A percentile compares a stretch with the other conserved stretches of the same genome.
phyloP scores from a whole-genome alignment of 2,113 vertebrate species.

The Melozone crissalis region DNA sequence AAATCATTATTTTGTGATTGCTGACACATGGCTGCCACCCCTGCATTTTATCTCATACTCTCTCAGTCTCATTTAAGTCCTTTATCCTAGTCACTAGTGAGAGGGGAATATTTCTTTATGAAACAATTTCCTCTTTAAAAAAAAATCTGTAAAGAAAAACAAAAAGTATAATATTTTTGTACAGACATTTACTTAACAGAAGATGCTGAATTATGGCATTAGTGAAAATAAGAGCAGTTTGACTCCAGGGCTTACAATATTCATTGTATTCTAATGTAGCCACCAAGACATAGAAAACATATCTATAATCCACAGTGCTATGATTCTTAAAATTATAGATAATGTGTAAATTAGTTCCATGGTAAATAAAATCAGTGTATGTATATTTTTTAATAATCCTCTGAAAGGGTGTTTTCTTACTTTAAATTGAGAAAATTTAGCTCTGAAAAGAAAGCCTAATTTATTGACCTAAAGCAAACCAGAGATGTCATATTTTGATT shows the following conservation, averaged over 20 bases:
- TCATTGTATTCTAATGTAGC: slow-evolving; percentile 5
- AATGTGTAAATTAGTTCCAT: slow-evolving; percentile 17
- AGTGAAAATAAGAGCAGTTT: slow-evolving; percentile 46
- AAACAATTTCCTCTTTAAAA: neutral
- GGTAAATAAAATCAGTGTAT: slow-evolving; percentile 35
- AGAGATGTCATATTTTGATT: neutral
- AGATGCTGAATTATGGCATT: neutral
- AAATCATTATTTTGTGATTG: slow-evolving; percentile 11
- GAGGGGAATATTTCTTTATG: slow-evolving; percentile 6
- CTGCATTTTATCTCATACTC: slow-evolving; percentile 11
- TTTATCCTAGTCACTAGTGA: neutral
- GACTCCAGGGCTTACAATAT: slow-evolving; percentile 27
- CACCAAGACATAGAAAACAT: slow-evolving; percentile 43
- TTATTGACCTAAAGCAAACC: neutral
- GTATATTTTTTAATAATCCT: neutral
- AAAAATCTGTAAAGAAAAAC: slow-evolving; percentile 4
- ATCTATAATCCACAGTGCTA: neutral
- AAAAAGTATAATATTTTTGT: slow-evolving; percentile 32
- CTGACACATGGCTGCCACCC: neutral
- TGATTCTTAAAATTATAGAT: neutral
- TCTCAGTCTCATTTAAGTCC: neutral
- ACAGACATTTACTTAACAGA: slow-evolving; percentile 18
- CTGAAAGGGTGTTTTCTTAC: neutral
- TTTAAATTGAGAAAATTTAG: neutral
- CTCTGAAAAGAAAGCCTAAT: neutral